A percentile compares a stretch with the other conserved stretches of the same genome.
Evolutionary conservation across 2,113 vertebrate species (phyloP).

Genomic region (Martes martes): DNA sequence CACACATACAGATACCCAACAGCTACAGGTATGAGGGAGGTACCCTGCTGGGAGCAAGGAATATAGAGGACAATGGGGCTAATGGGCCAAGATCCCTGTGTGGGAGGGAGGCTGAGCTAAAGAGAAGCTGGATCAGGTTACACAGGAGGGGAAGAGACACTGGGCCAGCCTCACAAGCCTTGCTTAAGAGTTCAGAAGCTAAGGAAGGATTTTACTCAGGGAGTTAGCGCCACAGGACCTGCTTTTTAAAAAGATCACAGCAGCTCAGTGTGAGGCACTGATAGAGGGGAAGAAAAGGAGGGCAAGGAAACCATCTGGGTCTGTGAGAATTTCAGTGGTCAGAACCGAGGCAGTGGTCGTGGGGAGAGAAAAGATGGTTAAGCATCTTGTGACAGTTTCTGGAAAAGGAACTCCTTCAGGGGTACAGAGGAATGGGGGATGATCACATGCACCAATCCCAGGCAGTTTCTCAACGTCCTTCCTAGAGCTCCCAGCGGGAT

Average conservation of each 20-base stretch:
- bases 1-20: not conserved
- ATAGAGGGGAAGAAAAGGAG: not conserved
- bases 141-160: too few species aligned
- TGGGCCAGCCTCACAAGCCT: not conserved
- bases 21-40: fast-evolving
- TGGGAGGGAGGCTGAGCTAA: not conserved
- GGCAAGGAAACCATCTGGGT: not conserved
- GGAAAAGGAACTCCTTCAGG: not conserved
- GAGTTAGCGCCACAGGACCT: not conserved
- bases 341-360: not conserved
- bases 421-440: not conserved
- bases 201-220: not conserved
- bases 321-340: not conserved
- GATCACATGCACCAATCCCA: not conserved
- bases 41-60: not conserved
- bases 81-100: not conserved
- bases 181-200: not conserved
- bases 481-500: not conserved
- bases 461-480: not conserved
- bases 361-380: not conserved
- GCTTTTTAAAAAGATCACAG: not conserved
- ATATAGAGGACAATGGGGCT: not conserved
- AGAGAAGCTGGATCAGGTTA: not conserved
- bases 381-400: not conserved
- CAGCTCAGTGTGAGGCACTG: not conserved